Percentiles rank a stretch among this genome's conserved stretches.
Evolutionary conservation across 1,140 invertebrate species (phyloP).

Genomic region (Drosophila nigromelanica): DNA sequence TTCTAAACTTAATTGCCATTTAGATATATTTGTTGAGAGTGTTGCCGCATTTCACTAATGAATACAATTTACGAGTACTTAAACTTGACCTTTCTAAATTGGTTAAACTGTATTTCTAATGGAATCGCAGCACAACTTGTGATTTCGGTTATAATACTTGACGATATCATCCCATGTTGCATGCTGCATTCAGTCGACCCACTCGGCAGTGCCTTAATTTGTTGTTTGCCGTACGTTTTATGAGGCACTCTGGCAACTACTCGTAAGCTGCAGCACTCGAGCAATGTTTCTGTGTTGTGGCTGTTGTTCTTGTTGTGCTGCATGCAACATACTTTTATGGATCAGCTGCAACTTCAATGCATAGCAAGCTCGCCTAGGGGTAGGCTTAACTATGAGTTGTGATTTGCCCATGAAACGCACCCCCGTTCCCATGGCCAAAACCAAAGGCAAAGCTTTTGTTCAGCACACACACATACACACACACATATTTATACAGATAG

Average conservation of each 20-base stretch:
- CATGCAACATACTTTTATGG: slow-evolving; percentile 80
- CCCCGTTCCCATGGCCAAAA: slow-evolving; percentile 41
- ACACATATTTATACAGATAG: slow-evolving; percentile 21
- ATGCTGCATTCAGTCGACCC: slow-evolving; percentile 3
- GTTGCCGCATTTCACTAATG: no score
- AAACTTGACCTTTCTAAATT: no score
- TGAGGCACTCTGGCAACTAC: slow-evolving; percentile 57
- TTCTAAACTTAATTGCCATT: no score
- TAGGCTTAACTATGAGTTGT: slow-evolving; percentile 56
- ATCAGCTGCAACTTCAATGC: slow-evolving; percentile 80
- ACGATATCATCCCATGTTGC: not conserved
- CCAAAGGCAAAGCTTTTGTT: slow-evolving; percentile 77
- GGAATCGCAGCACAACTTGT: no score
- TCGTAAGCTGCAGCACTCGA: slow-evolving; percentile 66
- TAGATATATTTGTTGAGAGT: no score
- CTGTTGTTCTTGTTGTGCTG: slow-evolving; percentile 38
- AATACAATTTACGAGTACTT: no score
- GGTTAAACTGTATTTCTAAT: no score
- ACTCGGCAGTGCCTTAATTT: slow-evolving; percentile 42
- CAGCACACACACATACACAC: slow-evolving; percentile 40
- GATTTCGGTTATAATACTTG: not conserved
- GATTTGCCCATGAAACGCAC: slow-evolving; percentile 59
- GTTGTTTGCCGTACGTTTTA: slow-evolving; percentile 43
- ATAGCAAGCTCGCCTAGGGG: slow-evolving; percentile 48
- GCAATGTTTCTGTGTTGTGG: slow-evolving; percentile 39